Evolutionary conservation across 2,888 invertebrate species (phyloP), one percentile per base, ranked within the genome.

Genomic region (Iphiclides podalirius): DNA sequence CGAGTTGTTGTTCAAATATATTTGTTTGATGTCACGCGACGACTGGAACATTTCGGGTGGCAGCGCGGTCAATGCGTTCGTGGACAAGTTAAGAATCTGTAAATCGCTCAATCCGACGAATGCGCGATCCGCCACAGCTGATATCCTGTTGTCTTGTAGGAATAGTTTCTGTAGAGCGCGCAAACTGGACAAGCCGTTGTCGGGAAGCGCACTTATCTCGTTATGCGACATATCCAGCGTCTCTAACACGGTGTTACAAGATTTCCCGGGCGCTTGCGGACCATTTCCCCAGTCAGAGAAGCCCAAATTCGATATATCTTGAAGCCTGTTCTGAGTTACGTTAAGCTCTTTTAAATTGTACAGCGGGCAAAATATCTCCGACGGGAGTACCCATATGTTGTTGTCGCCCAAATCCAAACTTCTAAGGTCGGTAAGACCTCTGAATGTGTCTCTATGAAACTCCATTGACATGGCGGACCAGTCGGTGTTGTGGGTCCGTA

Each of bases 381-480:
- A 87, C 1, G 95, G 94, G 48, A 94, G 78, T 42, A 91, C 92
- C 94, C 94, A 94, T 60, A 95, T 92, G 70, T 94, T 94, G 73
- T 94, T 95, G 66, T 93, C 93, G 26, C 92, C 93, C 50, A 95
- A 86, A 79, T 95, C 93, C 60, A 95, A 87, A 59, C 83, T 89
- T 61, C 92, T 89, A 34, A 95, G 82, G 66, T 92, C 92, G 14
- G 91, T 90, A 45, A 95, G 85, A 7, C 94, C 92, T 54, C 93
- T 87, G 53, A 95, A 92, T 52, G 94, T 93, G 66, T 94, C 93
- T 34, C 92, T 88, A 64, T 93, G 92, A 54, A 95, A 89, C 63
- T 94, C 94, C 82, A 95, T 89, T 15, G 93, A 93, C 92, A 94
- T 93, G 13, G 93, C 92, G 9, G 94, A 93, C 94, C 94, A 94